A percentile compares a stretch with the other conserved stretches of the same genome.
Conservation (phyloP, 2,888 invertebrate species). For the Orthosia gothica region DNA sequence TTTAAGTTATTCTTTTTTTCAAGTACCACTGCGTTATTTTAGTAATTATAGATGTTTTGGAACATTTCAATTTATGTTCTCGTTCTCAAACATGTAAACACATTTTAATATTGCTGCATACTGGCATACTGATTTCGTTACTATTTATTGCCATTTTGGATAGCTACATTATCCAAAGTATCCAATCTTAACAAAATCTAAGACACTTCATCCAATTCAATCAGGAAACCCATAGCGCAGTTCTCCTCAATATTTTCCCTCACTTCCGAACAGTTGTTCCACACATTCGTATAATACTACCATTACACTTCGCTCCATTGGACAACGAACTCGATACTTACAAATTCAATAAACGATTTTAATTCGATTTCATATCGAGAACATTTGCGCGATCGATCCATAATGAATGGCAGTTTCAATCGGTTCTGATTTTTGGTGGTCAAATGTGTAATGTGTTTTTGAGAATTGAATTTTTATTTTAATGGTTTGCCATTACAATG, state of each 20-base stretch:
- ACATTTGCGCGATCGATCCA: conserved; percentile 71
- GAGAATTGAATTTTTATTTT: conserved; percentile 59
- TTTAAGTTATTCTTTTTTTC: too few relatives aligned
- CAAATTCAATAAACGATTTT: conserved; percentile 81
- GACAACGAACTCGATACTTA: conserved; percentile 73
- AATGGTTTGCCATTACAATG: conserved; percentile 19
- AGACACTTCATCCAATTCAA: conserved; percentile 47
- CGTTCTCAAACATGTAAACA: background rate
- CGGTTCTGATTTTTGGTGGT: conserved; percentile 68
- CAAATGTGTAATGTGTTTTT: conserved; percentile 57
- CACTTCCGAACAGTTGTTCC: conserved; percentile 76
- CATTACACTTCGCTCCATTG: conserved; percentile 78
- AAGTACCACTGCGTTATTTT: too few relatives aligned
- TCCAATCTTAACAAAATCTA: conserved; percentile 6
- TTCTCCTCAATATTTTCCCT: conserved; percentile 60
- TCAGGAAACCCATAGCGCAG: conserved; percentile 45
- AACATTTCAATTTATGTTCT: too few relatives aligned
- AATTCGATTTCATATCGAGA: conserved; percentile 84
- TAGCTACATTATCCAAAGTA: background rate
- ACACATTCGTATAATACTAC: conserved; percentile 79
- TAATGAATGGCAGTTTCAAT: conserved; percentile 73
- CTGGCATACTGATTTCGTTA: too few relatives aligned
- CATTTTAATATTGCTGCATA: background rate
- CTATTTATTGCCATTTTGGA: too few relatives aligned
- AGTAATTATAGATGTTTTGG: too few relatives aligned